Evolutionary conservation across 2,113 vertebrate species (phyloP).

Genomic region (Periophthalmus modestus): DNA sequence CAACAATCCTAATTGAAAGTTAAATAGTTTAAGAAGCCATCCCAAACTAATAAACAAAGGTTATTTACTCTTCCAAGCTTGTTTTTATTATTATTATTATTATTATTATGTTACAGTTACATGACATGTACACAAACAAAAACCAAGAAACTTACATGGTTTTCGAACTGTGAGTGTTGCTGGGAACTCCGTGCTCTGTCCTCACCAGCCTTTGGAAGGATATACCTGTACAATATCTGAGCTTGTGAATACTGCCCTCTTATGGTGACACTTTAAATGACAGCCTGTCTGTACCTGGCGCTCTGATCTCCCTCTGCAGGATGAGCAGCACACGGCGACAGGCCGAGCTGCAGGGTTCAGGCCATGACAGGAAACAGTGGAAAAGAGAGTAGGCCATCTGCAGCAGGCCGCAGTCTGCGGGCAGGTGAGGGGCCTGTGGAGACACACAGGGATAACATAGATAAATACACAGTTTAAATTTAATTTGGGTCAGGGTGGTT

Average conservation of each 20-base stretch:
- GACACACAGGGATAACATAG: neutral
- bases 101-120: neutral
- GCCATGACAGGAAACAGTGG: conserved; percentile 89
- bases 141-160: conserved; percentile 73
- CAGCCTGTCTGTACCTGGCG: conserved; percentile 79
- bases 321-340: conserved; percentile 81
- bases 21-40: neutral
- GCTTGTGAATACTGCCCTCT: conserved; percentile 13
- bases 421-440: conserved; percentile 83
- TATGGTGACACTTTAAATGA: conserved; percentile 1
- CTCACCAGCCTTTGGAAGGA: conserved; percentile 89
- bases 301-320: conserved; percentile 85
- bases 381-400: conserved; percentile 82
- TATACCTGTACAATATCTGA: conserved; percentile 78
- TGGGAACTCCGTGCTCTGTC: conserved; percentile 83
- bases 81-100: neutral
- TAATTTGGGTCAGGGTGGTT: neutral
- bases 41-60: neutral
- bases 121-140: neutral
- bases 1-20: neutral
- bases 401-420: conserved; percentile 78
- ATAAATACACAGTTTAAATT: neutral
- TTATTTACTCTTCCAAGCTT: no score
- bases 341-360: conserved; percentile 86
- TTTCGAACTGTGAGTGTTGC: conserved; percentile 74